A percentile compares a stretch with the other conserved stretches of the same genome.
Conservation (phyloP, 2,888 invertebrate species). For the Parnassius apollo region DNA sequence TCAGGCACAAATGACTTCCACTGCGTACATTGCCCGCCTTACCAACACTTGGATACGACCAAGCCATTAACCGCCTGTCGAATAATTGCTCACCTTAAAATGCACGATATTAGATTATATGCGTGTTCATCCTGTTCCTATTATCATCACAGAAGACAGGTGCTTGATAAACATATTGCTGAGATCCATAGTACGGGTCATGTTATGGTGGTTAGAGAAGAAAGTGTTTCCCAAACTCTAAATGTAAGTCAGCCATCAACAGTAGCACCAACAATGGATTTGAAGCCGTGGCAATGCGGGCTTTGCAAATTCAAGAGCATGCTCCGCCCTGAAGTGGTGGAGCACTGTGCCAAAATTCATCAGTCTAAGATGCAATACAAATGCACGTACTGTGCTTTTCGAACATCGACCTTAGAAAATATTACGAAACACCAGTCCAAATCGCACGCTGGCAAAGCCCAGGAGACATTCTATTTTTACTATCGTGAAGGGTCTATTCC, state of each 20-base stretch:
- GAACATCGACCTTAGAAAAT: constrained; percentile 73
- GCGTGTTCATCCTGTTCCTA: constrained; percentile 86
- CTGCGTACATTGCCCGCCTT: constrained; percentile 87
- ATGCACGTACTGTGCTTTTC: constrained; percentile 85
- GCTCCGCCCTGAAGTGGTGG: constrained; percentile 81
- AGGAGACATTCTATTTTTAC: constrained; percentile 75
- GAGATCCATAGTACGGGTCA: constrained; percentile 81
- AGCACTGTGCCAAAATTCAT: constrained; percentile 82
- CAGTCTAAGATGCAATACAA: constrained; percentile 85
- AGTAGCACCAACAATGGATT: constrained; percentile 59
- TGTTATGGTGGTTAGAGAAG: constrained; percentile 62
- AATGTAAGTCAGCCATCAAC: constrained; percentile 33
- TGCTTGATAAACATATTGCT: constrained; percentile 84
- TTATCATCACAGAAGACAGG: constrained; percentile 82
- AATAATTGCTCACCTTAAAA: constrained; percentile 86
- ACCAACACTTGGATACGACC: constrained; percentile 71
- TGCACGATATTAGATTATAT: constrained; percentile 87
- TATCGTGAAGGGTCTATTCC: constrained; percentile 69
- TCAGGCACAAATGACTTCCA: constrained; percentile 79
- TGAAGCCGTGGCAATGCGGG: constrained; percentile 86
- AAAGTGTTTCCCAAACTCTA: constrained; percentile 43
- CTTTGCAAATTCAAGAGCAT: constrained; percentile 83
- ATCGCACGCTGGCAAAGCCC: constrained; percentile 73
- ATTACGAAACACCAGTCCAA: constrained; percentile 82
- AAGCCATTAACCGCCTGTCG: constrained; percentile 79